Evolutionary conservation across 2,888 invertebrate genomes (phyloP), one percentile per base, ranked within the genome.

Genomic region (Diaprepes abbreviatus): DNA sequence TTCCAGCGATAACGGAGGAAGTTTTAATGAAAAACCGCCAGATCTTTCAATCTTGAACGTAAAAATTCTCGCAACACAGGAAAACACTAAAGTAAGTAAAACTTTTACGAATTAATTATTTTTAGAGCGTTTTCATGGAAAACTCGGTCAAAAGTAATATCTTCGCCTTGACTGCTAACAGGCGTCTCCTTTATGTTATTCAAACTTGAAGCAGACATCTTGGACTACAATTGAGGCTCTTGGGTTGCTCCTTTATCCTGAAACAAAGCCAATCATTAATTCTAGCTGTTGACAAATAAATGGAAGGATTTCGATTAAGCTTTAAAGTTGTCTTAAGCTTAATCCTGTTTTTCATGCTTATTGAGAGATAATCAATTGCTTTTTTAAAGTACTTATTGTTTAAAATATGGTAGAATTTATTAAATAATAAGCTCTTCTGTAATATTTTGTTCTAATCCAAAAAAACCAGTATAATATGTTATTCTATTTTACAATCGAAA

Each of bases 1-100:
- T 73, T 74, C 68, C 70, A 70, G 70, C 69, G 68, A 69, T 73
- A 72, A 72, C 67, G 70, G 66, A 55, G 65, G 70, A 77, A 78
- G 71, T 79, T 79, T 78, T 77, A 77, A 79, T 78, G 77, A 78
- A 76, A 78, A 78, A 75, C 72, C 73, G 68, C 73, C 76, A 21
- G 28, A 68, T 68, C 64, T 71, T 71, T 59, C 59, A 58, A 43
- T 58, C 58, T 58, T 43, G 60, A 28, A 50, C 48, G 48, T 35
- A 58, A 74, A 76, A 78, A 78, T 77, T 75, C 74, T 71, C 73
- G 71, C 70, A 73, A 77, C 77, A 76, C 75, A 74, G 69, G 71
- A 79, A 78, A 75, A 77, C 78, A 77, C 77, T 77, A 75, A 74
- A 70, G 66, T 65, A 66, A 73, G 64, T 71, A 62, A 72, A 74